Conservation (phyloP, 2,113 vertebrate genomes). For the Prochilodus magdalenae region DNA sequence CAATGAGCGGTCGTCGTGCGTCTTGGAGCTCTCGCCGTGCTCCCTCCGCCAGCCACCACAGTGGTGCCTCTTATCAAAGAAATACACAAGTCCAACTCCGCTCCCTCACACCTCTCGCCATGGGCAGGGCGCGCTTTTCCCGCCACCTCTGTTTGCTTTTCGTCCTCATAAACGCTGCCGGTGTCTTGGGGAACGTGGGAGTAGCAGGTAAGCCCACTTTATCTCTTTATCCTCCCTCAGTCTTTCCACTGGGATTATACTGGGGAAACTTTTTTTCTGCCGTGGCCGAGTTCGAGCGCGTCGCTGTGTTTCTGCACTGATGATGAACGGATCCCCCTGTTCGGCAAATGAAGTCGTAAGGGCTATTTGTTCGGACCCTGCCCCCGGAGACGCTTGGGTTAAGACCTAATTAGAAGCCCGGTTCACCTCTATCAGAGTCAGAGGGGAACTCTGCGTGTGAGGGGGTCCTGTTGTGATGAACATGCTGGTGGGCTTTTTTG, state of each 20-base stretch:
- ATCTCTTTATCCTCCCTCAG: conserved; percentile 19
- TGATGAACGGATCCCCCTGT: too few relatives aligned
- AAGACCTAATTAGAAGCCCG: neutral
- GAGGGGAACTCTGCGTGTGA: too few relatives aligned
- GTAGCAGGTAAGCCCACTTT: conserved; percentile 81
- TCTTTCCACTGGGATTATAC: neutral
- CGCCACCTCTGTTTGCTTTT: conserved; percentile 83
- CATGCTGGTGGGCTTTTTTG: neutral
- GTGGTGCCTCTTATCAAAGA: conserved; percentile 76
- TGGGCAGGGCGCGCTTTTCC: conserved; percentile 82
- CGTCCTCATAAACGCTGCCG: conserved; percentile 78
- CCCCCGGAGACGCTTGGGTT: neutral
- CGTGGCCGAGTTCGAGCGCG: neutral
- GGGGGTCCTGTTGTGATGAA: neutral
- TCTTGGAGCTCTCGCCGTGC: conserved; percentile 72
- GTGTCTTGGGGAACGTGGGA: conserved; percentile 81
- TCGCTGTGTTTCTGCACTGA: neutral
- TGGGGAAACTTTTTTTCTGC: conserved; percentile 23
- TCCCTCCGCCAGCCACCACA: conserved; percentile 65
- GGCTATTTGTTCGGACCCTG: neutral
- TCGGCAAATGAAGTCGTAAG: neutral
- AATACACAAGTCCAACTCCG: conserved; percentile 71
- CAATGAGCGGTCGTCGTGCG: conserved; percentile 82
- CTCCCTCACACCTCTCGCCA: conserved; percentile 77
- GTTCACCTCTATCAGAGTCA: neutral